Evolutionary conservation across 2,113 vertebrate genomes (phyloP), one percentile per base, ranked within the genome.

Genomic region (Trematocara marginatum): DNA sequence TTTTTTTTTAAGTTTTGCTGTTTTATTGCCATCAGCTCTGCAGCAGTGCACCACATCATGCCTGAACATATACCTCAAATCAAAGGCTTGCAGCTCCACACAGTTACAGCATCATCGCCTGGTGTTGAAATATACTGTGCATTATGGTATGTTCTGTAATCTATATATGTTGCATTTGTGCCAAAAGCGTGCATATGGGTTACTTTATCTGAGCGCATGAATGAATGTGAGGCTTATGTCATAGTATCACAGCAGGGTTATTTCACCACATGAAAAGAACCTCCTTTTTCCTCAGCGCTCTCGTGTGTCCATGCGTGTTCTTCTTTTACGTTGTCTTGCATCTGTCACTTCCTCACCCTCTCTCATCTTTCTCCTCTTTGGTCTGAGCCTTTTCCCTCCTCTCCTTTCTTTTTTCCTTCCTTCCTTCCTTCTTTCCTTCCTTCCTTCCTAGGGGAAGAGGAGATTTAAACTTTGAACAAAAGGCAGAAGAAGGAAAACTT

Each of bases 391-490:
- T 49, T 78, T 86, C 52, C 26, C 61, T 40, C 31, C 71, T 26
- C 13, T 82, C 3, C 51, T 79, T 13, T 12, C 20, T 45, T 86
- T 38, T 12, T 76, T 74, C 11, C 59, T 42, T 80, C 18, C 42
- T 79, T 15, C 11, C 31, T 45, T 15, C 11, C 26, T 45, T 86
- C 35, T 15, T 74, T 71, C n/a, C 64, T 45, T 81, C 26, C 29
- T 64, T 81, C 81, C 81, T 86, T 91, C 90, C 87, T 85, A 51
- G 56, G 90, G 90, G 64, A 85, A 82, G 34, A 54, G 69, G 79
- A 71, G 86, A 88, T 92, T 93, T 90, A 83, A 92, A 93, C 86
- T 94, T 93, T 87, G 66, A 94, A 93, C 89, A 92, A 88, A 92
- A 89, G 85, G 35, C 54, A 84, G 81, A 84, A 82, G 86, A 71